Conservation (phyloP, 2,888 invertebrate genomes). For the Papilio demoleus region DNA sequence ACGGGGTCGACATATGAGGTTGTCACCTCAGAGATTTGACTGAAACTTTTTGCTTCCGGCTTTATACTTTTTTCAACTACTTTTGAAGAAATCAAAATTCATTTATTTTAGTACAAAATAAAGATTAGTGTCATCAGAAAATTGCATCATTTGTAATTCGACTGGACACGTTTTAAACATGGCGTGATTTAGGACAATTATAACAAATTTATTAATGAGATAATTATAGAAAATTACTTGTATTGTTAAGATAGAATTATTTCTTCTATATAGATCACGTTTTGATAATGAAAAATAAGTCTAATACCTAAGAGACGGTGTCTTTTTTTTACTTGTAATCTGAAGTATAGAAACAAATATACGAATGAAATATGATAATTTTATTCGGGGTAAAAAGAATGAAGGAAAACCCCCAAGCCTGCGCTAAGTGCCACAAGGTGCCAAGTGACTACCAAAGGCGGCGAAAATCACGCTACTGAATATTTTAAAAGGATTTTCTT, state of each 20-base stretch:
- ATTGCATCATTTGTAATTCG: too few species aligned
- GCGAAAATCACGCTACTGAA: conserved; percentile 57
- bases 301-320: conserved; percentile 53
- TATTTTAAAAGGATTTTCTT: conserved; percentile 67
- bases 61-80: too few species aligned
- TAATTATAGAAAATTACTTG: too few species aligned
- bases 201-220: too few species aligned
- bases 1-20: too few species aligned
- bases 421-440: conserved; percentile 63
- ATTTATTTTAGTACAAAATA: too few species aligned
- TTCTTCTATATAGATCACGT: conserved; percentile 4
- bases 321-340: conserved; percentile 71
- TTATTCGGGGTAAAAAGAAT: conserved; percentile 57
- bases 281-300: conserved; percentile 24
- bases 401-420: conserved; percentile 52
- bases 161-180: too few species aligned
- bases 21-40: too few species aligned
- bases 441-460: conserved; percentile 53
- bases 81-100: too few species aligned
- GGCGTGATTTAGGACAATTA: too few species aligned
- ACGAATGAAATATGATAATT: conserved; percentile 72
- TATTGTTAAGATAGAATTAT: neutral
- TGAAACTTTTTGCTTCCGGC: too few species aligned
- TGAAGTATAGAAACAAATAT: conserved; percentile 62
- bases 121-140: too few species aligned